These are phyloP conservation scores for Callipepla squamata DNA, from an alignment of 2,113 vertebrate species.

Conservation along the genomic window DNA sequence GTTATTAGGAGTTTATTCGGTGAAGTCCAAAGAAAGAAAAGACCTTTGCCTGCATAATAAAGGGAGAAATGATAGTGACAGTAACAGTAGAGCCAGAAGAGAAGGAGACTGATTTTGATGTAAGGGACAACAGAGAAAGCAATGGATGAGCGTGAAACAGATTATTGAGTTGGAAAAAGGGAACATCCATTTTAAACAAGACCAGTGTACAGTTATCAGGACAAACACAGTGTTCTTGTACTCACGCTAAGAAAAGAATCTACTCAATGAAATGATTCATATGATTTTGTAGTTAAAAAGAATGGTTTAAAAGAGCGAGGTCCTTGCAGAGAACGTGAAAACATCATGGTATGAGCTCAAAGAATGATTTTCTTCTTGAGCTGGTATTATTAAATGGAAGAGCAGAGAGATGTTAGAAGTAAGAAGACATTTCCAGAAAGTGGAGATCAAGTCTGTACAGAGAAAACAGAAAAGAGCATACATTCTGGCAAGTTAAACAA, in stretches of 20 bases:
- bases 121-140: background rate
- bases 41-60: background rate
- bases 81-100: background rate
- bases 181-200: background rate
- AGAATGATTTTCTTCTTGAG: background rate
- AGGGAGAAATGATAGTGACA: background rate
- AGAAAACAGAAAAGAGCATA: background rate
- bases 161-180: background rate
- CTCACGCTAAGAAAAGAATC: background rate
- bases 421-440: conserved; percentile 1
- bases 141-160: rapidly evolving
- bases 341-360: background rate
- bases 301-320: background rate
- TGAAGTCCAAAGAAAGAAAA: background rate
- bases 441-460: conserved; percentile 28
- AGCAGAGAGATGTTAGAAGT: background rate
- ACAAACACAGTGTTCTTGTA: background rate
- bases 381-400: background rate
- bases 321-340: background rate
- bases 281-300: background rate
- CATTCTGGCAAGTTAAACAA: conserved; percentile 13
- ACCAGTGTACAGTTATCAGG: background rate
- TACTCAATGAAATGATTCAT: background rate
- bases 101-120: background rate
- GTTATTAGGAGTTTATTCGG: background rate